phyloP scores from a whole-genome alignment of 2,113 vertebrate genomes.

The Delphinapterus leucas region DNA sequence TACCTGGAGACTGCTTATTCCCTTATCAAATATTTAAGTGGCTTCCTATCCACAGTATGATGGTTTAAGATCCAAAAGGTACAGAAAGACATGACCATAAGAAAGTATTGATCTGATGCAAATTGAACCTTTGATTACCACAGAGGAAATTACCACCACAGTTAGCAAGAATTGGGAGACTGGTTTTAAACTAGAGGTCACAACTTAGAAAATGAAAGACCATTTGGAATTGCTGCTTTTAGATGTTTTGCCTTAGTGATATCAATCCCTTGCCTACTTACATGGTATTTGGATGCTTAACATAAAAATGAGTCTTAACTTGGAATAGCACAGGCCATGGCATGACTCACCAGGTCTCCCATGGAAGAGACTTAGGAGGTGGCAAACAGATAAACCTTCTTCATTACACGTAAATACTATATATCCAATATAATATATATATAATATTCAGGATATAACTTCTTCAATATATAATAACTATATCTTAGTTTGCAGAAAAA shows the following conservation, averaged over 20 bases:
- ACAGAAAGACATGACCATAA: conserved; percentile 57
- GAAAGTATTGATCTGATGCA: conserved; percentile 50
- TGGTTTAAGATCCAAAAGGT: conserved; percentile 50
- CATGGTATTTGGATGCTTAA: not conserved
- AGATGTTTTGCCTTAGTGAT: not conserved
- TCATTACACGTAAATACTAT: not conserved
- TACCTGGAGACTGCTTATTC: conserved; percentile 67
- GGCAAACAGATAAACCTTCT: not conserved
- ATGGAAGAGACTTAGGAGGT: not conserved
- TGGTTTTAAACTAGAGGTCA: conserved; percentile 15
- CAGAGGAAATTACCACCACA: conserved; percentile 10
- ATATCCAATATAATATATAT: not conserved
- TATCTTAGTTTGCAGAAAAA: not conserved
- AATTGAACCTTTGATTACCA: not conserved
- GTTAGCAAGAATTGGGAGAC: not conserved
- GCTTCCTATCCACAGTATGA: conserved; percentile 50
- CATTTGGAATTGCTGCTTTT: not conserved
- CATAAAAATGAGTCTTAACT: not conserved
- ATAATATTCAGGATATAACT: not conserved
- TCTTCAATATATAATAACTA: not conserved
- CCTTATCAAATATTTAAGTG: conserved; percentile 78
- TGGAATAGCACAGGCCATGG: not conserved
- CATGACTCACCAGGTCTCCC: not conserved
- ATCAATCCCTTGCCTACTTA: not conserved
- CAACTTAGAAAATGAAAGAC: conserved; percentile 37